Evolutionary conservation across 2,113 vertebrate genomes (phyloP).

Genomic region (Sinocyclocheilus maitianheensis): DNA sequence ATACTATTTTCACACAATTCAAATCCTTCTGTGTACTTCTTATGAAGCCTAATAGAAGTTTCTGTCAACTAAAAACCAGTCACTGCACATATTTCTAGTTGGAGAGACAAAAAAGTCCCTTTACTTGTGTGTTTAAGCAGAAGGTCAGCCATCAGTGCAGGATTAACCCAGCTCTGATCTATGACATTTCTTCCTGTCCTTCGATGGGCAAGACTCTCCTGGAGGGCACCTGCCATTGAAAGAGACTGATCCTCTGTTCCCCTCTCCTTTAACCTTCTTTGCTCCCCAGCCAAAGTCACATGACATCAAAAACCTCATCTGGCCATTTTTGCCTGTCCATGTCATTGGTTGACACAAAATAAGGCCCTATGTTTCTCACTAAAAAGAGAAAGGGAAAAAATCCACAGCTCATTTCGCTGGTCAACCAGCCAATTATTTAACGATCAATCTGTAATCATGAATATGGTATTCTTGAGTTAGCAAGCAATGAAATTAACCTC

Average conservation of each 20-base stretch:
- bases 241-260: slow-evolving; percentile 21
- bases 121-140: background rate
- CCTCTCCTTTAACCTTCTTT: slow-evolving; percentile 21
- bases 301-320: background rate
- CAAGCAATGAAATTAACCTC: background rate
- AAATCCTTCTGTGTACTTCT: background rate
- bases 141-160: slow-evolving; percentile 41
- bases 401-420: background rate
- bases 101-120: background rate
- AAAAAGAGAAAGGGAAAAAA: background rate
- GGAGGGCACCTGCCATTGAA: background rate
- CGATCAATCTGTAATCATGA: background rate
- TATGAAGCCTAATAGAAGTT: background rate
- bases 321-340: background rate
- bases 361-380: background rate
- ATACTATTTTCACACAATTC: background rate
- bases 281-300: background rate
- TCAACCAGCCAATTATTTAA: background rate
- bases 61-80: background rate
- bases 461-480: background rate
- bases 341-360: background rate
- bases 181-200: slow-evolving; percentile 50
- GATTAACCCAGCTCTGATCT: slow-evolving; percentile 55
- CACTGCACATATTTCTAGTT: background rate
- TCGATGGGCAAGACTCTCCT: slow-evolving; percentile 33